Evolutionary conservation across 2,113 vertebrate genomes (phyloP), one percentile per base, ranked within the genome.

Genomic region (Carollia perspicillata): DNA sequence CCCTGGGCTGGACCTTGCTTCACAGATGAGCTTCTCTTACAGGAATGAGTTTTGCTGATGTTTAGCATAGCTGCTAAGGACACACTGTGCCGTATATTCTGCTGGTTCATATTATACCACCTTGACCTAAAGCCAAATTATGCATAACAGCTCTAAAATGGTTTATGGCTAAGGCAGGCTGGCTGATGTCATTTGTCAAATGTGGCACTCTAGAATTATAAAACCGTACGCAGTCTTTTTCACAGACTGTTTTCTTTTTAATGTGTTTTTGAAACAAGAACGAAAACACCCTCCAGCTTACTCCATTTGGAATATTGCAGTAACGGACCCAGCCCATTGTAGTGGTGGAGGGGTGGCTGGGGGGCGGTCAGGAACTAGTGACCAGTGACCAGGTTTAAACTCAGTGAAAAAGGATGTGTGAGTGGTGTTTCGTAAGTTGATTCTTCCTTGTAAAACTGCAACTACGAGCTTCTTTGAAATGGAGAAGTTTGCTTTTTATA

Each of bases 141-240:
- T 88, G 88, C 92, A 93, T 95, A 95, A 97, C 94, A 90, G 87
- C 86, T 95, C 95, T 97, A 97, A 97, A 97, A 95, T 90, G 96
- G 95, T 95, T 97, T 93, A 97, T 94, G 95, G 97, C 94, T 84
- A 80, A 65, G 78, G 35, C 72, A 72, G 84, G 75, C 92, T 80
- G 65, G 94, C 97, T 96, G 96, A 97, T 93, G 96, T 96, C 97
- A 96, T 97, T 95, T 95, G 95, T 97, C 92, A 96, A 90, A 92
- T 90, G 92, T 74, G 94, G 95, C 90, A 90, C 44, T 95, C 94
- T 94, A 94, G 92, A 97, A 97, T 97, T 95, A 22, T 53, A 65
- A 97, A 95, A 81, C 84, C 95, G 94, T 53, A 35, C 49, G 37
- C 66, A 93, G 10, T 7, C 75, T 95, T 95, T 83, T 20, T 79